Evolutionary conservation across 2,888 invertebrate species (phyloP), one percentile per base, ranked within the genome.

Genomic region (Agriopis marginaria): DNA sequence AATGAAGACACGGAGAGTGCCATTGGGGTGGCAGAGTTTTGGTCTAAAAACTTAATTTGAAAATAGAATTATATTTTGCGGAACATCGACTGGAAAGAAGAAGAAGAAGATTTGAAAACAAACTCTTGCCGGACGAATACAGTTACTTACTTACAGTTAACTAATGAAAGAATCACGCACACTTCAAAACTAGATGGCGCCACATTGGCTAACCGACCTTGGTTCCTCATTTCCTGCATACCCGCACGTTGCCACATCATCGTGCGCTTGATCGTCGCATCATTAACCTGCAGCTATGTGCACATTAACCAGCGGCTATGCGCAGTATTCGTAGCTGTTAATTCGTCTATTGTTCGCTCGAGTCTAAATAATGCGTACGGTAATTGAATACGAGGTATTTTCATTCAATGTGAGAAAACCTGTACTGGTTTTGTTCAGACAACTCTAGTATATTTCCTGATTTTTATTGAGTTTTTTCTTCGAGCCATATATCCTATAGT

Each of bases 241-340:
- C 67, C 75, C 74, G 69, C 75, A 79, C 78, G 77, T 76, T 75
- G 81, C 78, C 75, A 72, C 76, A 71, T 74, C 72, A 82, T 77
- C 78, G 77, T 82, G 64, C 73, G 75, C 73, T 75, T 75, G 74
- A 78, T 76, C 76, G 79, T 81, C 77, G 74, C 74, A 60, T 77
- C 79, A 75, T 77, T 78, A 76, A 76, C 72, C 73, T 54, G 47
- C 60, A 60, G 60, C 40, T 39, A 60, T 66, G 54, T n/a, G 44
- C 44, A 44, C 42, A 42, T 55, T 55, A 55, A 10, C 39, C 39
- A 40, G 42, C 14, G 2, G 14, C 40, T 55, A 42, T 42, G 40
- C 65, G 56, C 65, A 72, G 74, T 77, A 78, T 76, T 77, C 62
- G 63, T 67, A 76, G 78, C 77, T 76, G 75, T 76, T 80, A 79